These are phyloP conservation scores for Dryocosmus kuriphilus DNA, from an alignment of 2,888 invertebrate genomes.

Conservation along the genomic window DNA sequence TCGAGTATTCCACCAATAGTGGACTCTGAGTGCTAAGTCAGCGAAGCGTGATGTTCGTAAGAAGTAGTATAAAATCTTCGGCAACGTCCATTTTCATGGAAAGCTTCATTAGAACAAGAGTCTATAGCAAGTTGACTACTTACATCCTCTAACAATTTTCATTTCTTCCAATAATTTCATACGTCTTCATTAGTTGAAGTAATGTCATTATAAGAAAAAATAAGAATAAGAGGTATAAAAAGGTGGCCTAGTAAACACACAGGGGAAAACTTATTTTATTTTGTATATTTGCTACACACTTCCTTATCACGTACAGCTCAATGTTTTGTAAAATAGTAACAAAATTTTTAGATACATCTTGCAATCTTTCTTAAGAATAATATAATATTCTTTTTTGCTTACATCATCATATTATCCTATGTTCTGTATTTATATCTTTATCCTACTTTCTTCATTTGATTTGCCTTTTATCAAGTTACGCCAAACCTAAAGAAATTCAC, in stretches of 20 bases:
- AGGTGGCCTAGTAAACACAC: no score
- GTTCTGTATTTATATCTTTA: no score
- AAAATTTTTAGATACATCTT: no score
- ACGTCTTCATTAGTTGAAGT: background rate
- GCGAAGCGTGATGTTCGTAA: conserved; percentile 49
- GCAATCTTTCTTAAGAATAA: no score
- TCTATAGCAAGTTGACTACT: conserved; percentile 6
- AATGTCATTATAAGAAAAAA: no score
- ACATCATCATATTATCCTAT: no score
- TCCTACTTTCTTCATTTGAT: background rate
- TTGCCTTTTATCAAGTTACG: background rate
- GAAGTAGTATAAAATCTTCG: conserved; percentile 1
- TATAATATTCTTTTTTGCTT: no score
- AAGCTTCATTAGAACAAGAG: conserved; percentile 11
- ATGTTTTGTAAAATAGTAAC: no score
- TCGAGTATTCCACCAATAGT: conserved; percentile 49
- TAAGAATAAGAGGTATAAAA: no score
- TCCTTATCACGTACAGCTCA: no score
- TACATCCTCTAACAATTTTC: background rate
- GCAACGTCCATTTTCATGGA: conserved; percentile 3
- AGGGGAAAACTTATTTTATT: no score
- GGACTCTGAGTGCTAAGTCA: conserved; percentile 51
- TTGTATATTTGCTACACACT: no score
- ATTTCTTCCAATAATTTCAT: background rate
- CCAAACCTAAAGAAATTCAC: background rate